These are phyloP conservation scores for Schizaphis graminum DNA, from an alignment of 2,888 invertebrate genomes.

Conservation along the genomic window DNA sequence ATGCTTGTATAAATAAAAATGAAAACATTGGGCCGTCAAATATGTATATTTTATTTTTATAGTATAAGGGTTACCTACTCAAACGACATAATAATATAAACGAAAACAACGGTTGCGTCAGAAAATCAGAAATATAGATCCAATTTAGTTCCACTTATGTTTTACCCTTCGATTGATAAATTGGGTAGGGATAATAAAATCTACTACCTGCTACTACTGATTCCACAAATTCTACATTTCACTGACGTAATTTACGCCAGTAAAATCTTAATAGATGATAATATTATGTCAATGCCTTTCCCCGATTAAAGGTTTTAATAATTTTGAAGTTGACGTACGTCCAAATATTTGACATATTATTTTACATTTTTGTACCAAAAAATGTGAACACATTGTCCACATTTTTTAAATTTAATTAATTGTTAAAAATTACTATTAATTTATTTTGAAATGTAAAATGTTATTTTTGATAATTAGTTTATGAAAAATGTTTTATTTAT, in stretches of 20 bases:
- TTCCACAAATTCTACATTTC: background rate
- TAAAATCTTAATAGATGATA: background rate
- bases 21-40: background rate
- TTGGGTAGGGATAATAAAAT: background rate
- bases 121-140: background rate
- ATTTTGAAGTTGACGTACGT: background rate
- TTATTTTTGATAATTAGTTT: background rate
- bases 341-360: background rate
- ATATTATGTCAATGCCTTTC: background rate
- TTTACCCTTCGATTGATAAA: background rate
- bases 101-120: background rate
- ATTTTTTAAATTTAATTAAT: background rate
- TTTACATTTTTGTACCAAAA: background rate
- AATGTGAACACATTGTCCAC: background rate
- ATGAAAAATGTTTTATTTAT: background rate
- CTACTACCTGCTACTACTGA: background rate
- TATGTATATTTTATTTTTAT: background rate
- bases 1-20: background rate
- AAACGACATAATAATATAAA: background rate
- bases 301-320: background rate
- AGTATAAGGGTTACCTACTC: background rate
- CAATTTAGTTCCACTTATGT: background rate
- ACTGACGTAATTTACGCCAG: background rate
- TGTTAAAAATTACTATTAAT: background rate
- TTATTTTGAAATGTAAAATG: background rate